Evolutionary conservation across 2,113 vertebrate species (phyloP).

Genomic region (Pachycephala philippinensis): DNA sequence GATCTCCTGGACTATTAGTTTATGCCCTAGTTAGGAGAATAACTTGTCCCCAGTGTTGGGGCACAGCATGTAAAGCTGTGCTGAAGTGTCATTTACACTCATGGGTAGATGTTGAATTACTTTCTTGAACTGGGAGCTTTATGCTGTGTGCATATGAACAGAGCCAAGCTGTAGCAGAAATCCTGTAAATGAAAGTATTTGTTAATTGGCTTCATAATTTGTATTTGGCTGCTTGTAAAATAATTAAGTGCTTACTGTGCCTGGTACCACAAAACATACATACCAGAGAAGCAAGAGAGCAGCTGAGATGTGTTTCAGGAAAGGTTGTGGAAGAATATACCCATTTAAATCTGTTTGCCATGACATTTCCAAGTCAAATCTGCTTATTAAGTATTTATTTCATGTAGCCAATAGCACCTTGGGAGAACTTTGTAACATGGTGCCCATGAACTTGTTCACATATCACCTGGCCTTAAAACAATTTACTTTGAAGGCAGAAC

Average conservation of each 20-base stretch:
- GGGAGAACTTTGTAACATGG: not conserved
- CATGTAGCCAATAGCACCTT: not conserved
- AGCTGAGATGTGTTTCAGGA: not conserved
- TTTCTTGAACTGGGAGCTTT: not conserved
- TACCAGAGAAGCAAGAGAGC: not conserved
- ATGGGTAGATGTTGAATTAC: not conserved
- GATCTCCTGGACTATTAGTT: not conserved
- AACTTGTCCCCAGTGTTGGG: not conserved
- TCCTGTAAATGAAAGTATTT: conserved; percentile 6
- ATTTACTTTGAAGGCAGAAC: not conserved
- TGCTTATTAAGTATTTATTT: not conserved
- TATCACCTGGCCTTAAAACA: not conserved
- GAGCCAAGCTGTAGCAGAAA: not conserved
- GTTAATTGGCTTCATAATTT: conserved; percentile 28
- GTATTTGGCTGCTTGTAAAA: conserved; percentile 9
- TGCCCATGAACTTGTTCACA: not conserved
- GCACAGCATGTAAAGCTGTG: not conserved
- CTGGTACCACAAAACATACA: not conserved
- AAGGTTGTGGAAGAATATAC: not conserved
- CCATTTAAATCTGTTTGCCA: not conserved
- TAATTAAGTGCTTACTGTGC: not conserved
- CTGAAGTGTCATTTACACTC: not conserved
- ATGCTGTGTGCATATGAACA: not conserved
- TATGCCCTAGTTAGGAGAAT: not conserved
- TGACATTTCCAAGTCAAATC: conserved; percentile 12